Base-by-base conservation (phyloP, 2,113 vertebrate genomes). In the Dryoscopus gambensis region DNA sequence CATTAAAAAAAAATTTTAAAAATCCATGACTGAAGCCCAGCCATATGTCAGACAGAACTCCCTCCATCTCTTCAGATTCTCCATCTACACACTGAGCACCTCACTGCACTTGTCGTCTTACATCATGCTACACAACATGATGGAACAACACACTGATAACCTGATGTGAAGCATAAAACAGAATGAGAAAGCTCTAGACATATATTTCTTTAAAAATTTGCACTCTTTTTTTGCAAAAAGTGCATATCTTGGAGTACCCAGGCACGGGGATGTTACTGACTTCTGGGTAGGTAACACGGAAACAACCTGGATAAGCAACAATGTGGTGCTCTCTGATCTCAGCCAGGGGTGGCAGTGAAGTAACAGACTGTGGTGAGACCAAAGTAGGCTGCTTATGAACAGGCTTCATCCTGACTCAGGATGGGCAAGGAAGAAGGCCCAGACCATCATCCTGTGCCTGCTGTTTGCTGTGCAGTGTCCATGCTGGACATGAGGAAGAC, bases 391-490 rank as follows among this genome's bases (percentile, higher is more conserved):
- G 44, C 11, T 53, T 40, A n/a, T 20, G 40, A 70, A 49, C 35
- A 85, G 79, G n/a, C 37, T 49, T 15, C 52, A 20, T 24, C 47
- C 31, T 47, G 14, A 17, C 23, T 40, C 20, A 3, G 46, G 25
- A 44, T 0, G 1, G 28, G 35, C 25, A 55, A 44, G 52, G 44
- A 53, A 64, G 24, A 17, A 25, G 57, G 7, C 12, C 30, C 10
- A 2, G 3, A 25, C 10, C 46, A 46, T 39, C 28, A 11, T 22
- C 60, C 24, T 37, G 8, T 20, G 25, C 50, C 46, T 70, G 13
- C 83, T 56, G 46, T 15, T 46, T 33, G 28, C 74, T 1, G 1
- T 0, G 1, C 30, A n/a, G 37, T 0, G 0, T 14, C 52, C 10
- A 3, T 27, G 39, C 47, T 67, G 73, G 25, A 50, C 1, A 6